phyloP scores from a whole-genome alignment of 2,113 vertebrate species.

The Erythrolamprus reginae region DNA sequence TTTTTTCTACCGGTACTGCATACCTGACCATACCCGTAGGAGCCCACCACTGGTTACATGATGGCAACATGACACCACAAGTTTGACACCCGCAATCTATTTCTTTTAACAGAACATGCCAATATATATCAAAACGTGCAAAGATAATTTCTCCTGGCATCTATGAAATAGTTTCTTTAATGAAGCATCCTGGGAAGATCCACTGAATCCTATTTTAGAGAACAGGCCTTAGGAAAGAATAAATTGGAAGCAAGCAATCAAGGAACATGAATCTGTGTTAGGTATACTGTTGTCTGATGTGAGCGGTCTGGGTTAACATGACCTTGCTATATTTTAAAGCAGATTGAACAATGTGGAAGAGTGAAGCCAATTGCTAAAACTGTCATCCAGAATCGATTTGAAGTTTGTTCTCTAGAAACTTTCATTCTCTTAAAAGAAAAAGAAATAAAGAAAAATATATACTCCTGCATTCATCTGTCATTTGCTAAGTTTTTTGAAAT shows the following conservation, averaged over 20 bases:
- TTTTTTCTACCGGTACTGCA: no score
- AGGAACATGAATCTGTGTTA: neutral
- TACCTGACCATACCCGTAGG: no score
- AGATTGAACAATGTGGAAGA: conserved; percentile 14
- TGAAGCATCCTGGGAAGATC: neutral
- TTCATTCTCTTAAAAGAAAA: conserved; percentile 11
- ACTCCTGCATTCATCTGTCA: conserved; percentile 38
- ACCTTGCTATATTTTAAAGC: conserved; percentile 21
- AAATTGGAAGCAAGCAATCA: neutral
- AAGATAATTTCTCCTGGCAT: neutral
- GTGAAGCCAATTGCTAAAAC: conserved; percentile 24
- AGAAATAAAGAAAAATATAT: conserved; percentile 2
- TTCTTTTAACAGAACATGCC: neutral
- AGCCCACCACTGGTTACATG: no score
- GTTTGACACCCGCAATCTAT: neutral
- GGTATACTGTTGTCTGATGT: neutral
- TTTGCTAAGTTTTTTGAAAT: conserved; percentile 48
- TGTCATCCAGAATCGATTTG: conserved; percentile 7
- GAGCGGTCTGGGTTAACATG: neutral
- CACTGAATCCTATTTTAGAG: neutral
- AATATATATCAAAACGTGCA: neutral
- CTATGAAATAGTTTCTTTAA: neutral
- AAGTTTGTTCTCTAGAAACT: conserved; percentile 33
- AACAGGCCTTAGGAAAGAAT: neutral
- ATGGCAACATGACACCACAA: no score